Evolutionary conservation across 2,888 invertebrate genomes (phyloP).

Genomic region (Papilio demoleus): DNA sequence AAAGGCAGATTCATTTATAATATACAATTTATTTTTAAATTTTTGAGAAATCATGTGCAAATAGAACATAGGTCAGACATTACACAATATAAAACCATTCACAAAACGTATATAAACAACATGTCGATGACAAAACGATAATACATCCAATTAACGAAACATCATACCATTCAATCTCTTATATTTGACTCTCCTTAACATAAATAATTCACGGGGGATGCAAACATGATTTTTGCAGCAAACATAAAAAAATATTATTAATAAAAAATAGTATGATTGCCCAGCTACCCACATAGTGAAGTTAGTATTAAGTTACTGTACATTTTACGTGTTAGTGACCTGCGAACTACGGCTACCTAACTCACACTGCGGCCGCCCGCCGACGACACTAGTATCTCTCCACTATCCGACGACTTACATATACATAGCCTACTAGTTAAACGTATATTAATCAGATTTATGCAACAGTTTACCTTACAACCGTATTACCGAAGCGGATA

Average conservation of each 20-base stretch:
- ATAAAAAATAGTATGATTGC: slow-evolving; percentile 80
- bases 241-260: slow-evolving; percentile 70
- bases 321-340: slow-evolving; percentile 70
- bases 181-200: slow-evolving; percentile 56
- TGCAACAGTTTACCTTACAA: slow-evolving; percentile 78
- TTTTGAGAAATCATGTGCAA: slow-evolving; percentile 57
- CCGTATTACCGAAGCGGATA: slow-evolving; percentile 76
- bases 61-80: slow-evolving; percentile 49
- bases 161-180: slow-evolving; percentile 60
- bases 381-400: slow-evolving; percentile 56
- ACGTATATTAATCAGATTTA: slow-evolving; percentile 80
- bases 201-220: slow-evolving; percentile 65
- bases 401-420: slow-evolving; percentile 71
- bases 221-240: slow-evolving; percentile 70
- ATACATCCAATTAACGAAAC: slow-evolving; percentile 42
- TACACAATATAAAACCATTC: slow-evolving; percentile 46
- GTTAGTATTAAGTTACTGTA: slow-evolving; percentile 81
- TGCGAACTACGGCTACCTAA: slow-evolving; percentile 73
- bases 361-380: too few relatives aligned
- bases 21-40: slow-evolving; percentile 68
- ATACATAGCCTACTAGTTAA: slow-evolving; percentile 70
- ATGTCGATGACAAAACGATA: slow-evolving; percentile 41
- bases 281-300: slow-evolving; percentile 82
- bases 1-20: slow-evolving; percentile 72
- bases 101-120: slow-evolving; percentile 45